These are phyloP conservation scores for Halictus ligatus DNA, from an alignment of 2,888 invertebrate genomes.

Conservation along the genomic window DNA sequence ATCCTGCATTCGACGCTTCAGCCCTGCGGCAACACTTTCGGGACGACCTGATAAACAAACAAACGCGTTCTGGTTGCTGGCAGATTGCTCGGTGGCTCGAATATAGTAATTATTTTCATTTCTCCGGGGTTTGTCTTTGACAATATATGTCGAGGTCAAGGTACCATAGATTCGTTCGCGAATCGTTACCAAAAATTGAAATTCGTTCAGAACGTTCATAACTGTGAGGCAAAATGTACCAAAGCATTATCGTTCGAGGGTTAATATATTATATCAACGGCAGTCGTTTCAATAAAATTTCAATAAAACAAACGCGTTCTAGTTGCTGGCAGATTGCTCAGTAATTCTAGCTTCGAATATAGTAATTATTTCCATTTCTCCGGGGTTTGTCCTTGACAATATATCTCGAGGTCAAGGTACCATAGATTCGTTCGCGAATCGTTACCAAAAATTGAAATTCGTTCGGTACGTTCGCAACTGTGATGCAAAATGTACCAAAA, in stretches of 20 bases:
- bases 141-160: background rate
- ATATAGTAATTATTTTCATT: background rate
- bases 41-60: too few species aligned
- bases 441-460: background rate
- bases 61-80: too few species aligned
- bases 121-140: background rate
- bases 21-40: background rate
- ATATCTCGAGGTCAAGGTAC: background rate
- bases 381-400: background rate
- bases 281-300: constrained; percentile 34
- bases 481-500: background rate
- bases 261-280: background rate
- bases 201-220: background rate
- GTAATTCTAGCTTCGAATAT: background rate
- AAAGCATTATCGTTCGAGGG: background rate
- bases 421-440: background rate
- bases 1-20: background rate
- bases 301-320: too few species aligned
- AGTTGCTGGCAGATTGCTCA: too few species aligned
- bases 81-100: too few species aligned
- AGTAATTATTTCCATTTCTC: background rate
- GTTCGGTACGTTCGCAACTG: background rate
- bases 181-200: background rate
- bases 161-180: background rate
- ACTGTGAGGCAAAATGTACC: background rate